Evolutionary conservation across 2,113 vertebrate genomes (phyloP).

Genomic region (Pavo muticus): DNA sequence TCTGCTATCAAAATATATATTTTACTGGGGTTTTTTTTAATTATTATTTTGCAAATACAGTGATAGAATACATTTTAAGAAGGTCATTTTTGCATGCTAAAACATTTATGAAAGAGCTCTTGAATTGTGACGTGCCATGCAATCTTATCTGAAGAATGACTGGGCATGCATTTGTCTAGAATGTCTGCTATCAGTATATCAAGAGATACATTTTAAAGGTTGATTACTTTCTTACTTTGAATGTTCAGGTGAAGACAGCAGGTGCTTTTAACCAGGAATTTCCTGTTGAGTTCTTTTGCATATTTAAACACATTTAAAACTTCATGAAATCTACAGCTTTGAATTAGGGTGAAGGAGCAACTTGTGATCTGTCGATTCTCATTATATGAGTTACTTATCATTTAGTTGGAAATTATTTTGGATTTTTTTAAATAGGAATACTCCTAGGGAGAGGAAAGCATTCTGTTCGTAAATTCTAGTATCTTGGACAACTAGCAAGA

Average conservation of each 20-base stretch:
- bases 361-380: conserved; percentile 41
- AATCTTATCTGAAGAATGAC: not conserved
- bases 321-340: conserved; percentile 4
- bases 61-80: not conserved
- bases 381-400: conserved; percentile 30
- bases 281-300: not conserved
- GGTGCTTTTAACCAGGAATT: not conserved
- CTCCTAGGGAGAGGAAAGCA: conserved; percentile 13
- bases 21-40: not conserved
- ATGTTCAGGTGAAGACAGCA: not conserved
- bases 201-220: not conserved
- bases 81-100: not conserved
- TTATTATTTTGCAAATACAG: not conserved
- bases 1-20: not conserved
- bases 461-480: conserved; percentile 18
- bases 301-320: conserved; percentile 17
- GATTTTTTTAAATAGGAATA: not conserved
- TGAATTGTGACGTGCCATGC: not conserved
- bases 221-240: not conserved
- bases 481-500: conserved; percentile 42
- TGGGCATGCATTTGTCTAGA: not conserved
- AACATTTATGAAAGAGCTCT: not conserved
- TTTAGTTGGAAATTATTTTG: conserved; percentile 13
- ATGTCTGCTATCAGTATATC: not conserved
- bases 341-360: not conserved